Base-by-base conservation (phyloP, 2,797 vertebrate species). In the Dicrostonyx torquatus region DNA sequence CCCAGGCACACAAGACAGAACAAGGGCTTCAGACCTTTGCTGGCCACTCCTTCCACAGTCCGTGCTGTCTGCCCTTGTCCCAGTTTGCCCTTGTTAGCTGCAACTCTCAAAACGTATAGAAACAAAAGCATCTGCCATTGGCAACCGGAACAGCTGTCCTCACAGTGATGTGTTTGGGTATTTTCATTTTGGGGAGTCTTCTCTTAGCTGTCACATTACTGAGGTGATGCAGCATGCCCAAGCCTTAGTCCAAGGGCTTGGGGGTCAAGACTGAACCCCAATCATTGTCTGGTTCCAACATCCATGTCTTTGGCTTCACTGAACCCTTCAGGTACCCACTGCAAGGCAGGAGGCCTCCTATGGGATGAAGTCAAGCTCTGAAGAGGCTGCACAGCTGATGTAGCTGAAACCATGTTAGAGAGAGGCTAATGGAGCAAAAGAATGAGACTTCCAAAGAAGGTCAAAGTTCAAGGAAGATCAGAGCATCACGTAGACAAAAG, bases 281-380 rank as follows among this genome's bases (percentile, higher is more conserved):
- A 18, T 20, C 6, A 34, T 13, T 50, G 0, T 18, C 62, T 2
- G 0, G 7, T 55, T 37, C 55, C 50, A 68, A 53, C 2, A 37
- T 7, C n/a, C 66, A 0, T 2, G 5, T 14, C 0, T 12, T 13
- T 11, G 10, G 31, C n/a, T 34, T 50, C n/a, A 1, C 1, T 12
- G 40, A 70, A 13, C n/a, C 6, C 29, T 9, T 12, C 68, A 43
- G 43, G 7, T 22, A 17, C 40, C 2, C 13, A 17, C 1, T 3
- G 10, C n/a, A 60, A 55, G 31, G 10, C 55, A 14, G 34, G 45
- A 12, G 26, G 9, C 26, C 14, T 26, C 12, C 10, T 0, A 0
- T 1, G 34, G 34, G 40, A 11, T 15, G 17, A 0, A 37, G 29
- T 11, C 10, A 45, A 1, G 2, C 29, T 5, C 3, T 7, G 12